phyloP scores from a whole-genome alignment of 1,140 invertebrate species.

The Hormaphis cornu region DNA sequence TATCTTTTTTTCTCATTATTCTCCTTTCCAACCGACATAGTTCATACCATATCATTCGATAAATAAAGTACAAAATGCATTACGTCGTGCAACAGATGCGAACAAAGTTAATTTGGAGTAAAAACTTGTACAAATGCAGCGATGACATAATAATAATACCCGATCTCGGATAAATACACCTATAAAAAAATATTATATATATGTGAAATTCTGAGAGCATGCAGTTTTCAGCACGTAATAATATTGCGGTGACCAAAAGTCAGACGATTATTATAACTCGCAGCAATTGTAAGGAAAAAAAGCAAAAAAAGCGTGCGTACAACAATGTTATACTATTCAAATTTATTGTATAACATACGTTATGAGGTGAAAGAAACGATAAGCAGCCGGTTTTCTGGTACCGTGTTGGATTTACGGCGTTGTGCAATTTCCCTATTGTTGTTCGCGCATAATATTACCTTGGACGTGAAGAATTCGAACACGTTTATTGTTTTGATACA shows the following conservation, averaged over 20 bases:
- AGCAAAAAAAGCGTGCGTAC: neutral
- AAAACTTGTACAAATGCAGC: no score
- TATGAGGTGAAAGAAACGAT: neutral
- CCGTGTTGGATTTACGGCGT: neutral
- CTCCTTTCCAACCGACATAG: no score
- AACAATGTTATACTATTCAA: neutral
- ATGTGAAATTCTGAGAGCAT: no score
- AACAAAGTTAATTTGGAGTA: no score
- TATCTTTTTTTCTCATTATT: no score
- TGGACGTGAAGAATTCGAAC: neutral
- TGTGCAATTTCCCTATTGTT: neutral
- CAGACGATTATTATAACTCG: neutral
- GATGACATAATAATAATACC: no score
- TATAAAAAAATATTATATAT: no score
- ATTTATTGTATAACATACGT: slow-evolving; percentile 1
- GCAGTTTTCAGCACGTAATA: neutral
- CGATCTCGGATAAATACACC: no score
- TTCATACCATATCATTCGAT: no score
- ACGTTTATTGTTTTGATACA: slow-evolving; percentile 2
- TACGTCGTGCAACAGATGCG: no score
- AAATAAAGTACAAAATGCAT: no score
- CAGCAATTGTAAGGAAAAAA: neutral
- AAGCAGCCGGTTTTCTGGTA: no score
- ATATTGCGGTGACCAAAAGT: neutral
- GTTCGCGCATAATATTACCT: neutral